phyloP scores from a whole-genome alignment of 1,140 invertebrate species.

The Heliconius hewitsoni region DNA sequence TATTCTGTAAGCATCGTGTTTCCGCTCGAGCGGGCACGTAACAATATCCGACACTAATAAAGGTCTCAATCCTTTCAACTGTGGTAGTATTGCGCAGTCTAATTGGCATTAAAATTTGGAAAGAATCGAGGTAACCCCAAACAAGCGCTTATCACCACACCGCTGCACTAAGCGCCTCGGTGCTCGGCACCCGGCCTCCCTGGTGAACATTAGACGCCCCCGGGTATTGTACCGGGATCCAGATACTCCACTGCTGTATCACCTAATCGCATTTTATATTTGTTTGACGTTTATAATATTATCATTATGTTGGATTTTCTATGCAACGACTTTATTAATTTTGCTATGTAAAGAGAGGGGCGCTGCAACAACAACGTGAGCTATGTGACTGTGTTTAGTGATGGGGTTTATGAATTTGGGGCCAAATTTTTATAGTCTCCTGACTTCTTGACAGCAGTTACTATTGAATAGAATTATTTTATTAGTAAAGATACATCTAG shows the following conservation, averaged over 20 bases:
- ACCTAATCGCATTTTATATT: slow-evolving; percentile 21
- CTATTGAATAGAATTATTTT: too few relatives aligned
- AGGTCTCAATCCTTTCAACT: slow-evolving; percentile 70
- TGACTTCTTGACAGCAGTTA: too few relatives aligned
- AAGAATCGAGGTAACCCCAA: slow-evolving; percentile 74
- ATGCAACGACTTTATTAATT: neutral
- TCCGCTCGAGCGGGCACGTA: slow-evolving; percentile 58
- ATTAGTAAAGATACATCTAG: too few relatives aligned
- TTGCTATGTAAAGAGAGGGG: neutral
- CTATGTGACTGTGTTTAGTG: neutral
- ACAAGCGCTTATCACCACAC: slow-evolving; percentile 73
- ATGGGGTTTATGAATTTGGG: neutral
- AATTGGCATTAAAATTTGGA: slow-evolving; percentile 76
- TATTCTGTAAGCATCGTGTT: slow-evolving; percentile 50
- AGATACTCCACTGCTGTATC: slow-evolving; percentile 29
- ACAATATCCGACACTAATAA: slow-evolving; percentile 79
- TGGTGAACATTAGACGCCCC: slow-evolving; percentile 66
- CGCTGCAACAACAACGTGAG: neutral
- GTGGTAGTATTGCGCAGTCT: slow-evolving; percentile 69
- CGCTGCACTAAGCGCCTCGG: slow-evolving; percentile 57
- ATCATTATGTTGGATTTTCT: neutral
- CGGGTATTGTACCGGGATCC: slow-evolving; percentile 55
- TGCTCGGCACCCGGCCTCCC: slow-evolving; percentile 41
- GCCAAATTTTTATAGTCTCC: neutral
- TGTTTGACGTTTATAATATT: slow-evolving; percentile 15